phyloP scores from a whole-genome alignment of 2,113 vertebrate species.

The Burhinus oedicnemus region DNA sequence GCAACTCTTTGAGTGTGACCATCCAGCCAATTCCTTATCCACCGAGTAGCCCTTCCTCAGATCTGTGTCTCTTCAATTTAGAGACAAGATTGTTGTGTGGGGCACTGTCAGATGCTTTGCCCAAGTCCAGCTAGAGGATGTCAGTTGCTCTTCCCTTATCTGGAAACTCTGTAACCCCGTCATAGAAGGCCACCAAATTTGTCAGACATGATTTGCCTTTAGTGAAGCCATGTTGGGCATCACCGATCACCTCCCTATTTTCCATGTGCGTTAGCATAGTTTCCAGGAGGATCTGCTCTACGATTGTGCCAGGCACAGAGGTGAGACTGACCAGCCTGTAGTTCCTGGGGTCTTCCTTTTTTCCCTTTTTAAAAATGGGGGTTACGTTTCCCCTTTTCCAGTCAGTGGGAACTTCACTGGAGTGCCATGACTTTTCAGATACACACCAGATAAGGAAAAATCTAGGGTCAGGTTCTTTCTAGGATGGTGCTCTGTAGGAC shows the following conservation, averaged over 20 bases:
- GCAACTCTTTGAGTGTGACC: background rate
- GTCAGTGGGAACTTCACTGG: too few species aligned
- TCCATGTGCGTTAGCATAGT: background rate
- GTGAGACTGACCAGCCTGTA: too few species aligned
- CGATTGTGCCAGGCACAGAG: too few species aligned
- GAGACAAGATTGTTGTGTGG: background rate
- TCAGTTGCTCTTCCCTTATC: background rate
- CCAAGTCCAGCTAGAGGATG: background rate
- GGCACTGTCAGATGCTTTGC: background rate
- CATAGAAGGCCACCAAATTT: background rate
- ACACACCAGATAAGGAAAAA: background rate
- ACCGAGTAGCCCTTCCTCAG: background rate
- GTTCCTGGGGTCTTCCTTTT: too few species aligned
- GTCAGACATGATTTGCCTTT: background rate
- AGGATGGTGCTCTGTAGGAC: background rate
- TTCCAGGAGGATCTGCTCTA: background rate
- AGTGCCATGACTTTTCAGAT: too few species aligned
- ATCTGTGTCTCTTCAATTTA: background rate
- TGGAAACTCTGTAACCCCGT: background rate
- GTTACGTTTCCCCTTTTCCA: too few species aligned
- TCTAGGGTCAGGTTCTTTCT: background rate
- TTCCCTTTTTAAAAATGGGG: too few species aligned
- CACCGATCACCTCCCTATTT: background rate
- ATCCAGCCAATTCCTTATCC: background rate
- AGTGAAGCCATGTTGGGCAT: background rate